These are phyloP conservation scores for Sphinx pinastri DNA, from an alignment of 2,888 invertebrate genomes.

Conservation along the genomic window DNA sequence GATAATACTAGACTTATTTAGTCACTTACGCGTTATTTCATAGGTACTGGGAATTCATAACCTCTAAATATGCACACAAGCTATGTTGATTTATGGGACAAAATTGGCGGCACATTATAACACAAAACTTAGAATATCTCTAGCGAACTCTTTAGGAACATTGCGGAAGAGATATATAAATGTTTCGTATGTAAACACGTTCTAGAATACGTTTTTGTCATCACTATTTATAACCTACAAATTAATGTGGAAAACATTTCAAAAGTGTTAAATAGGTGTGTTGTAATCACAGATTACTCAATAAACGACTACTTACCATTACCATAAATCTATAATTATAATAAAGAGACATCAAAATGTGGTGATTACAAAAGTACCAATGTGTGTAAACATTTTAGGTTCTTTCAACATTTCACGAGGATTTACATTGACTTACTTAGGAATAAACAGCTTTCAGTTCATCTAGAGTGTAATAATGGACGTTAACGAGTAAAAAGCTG, in stretches of 20 bases:
- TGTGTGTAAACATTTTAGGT: constrained; percentile 8
- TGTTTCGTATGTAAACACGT: not conserved
- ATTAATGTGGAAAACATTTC: not conserved
- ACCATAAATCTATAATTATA: not conserved
- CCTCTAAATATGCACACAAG: too few species aligned
- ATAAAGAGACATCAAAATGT: not conserved
- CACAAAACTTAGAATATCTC: too few species aligned
- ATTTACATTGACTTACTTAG: not conserved
- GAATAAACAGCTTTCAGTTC: not conserved
- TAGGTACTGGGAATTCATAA: too few species aligned
- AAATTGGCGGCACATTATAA: too few species aligned
- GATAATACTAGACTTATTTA: too few species aligned
- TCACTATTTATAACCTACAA: not conserved
- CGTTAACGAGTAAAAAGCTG: not conserved
- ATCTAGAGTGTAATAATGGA: not conserved
- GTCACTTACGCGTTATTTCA: too few species aligned
- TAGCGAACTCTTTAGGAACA: too few species aligned
- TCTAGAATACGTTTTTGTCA: not conserved
- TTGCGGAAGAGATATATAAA: too few species aligned
- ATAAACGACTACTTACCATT: not conserved
- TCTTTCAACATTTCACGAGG: not conserved
- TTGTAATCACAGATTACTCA: too few species aligned
- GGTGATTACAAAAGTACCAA: not conserved
- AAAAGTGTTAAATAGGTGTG: not conserved
- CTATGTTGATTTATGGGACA: too few species aligned